These are phyloP conservation scores for Caenorhabditis sp. DNA, from an alignment of 2,888 invertebrate species.

Conservation along the genomic window DNA sequence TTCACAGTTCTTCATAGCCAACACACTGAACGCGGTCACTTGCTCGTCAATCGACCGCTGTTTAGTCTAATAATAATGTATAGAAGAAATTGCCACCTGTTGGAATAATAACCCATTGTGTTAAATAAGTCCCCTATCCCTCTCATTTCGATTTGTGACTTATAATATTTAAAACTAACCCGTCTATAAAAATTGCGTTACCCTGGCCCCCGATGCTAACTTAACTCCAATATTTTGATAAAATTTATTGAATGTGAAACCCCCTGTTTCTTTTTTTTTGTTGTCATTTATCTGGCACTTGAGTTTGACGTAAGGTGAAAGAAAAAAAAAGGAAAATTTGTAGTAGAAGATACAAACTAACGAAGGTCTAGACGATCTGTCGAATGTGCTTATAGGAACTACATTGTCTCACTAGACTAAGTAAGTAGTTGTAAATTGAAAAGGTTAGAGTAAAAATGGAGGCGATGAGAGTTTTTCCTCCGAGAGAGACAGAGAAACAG, in stretches of 20 bases:
- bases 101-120: background rate
- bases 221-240: background rate
- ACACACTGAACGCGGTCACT: background rate
- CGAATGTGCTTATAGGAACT: too few species aligned
- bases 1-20: background rate
- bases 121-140: background rate
- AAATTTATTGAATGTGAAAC: background rate
- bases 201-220: background rate
- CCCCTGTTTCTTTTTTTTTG: too few species aligned
- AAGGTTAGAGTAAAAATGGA: too few species aligned
- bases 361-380: too few species aligned
- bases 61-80: constrained; percentile 1
- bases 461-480: too few species aligned
- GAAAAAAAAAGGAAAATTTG: too few species aligned
- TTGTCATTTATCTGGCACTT: too few species aligned
- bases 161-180: constrained; percentile 1
- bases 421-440: too few species aligned
- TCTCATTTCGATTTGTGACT: background rate
- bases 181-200: background rate
- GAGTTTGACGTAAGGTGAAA: too few species aligned
- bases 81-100: background rate
- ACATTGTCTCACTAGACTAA: too few species aligned
- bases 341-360: too few species aligned
- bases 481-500: too few species aligned
- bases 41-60: background rate